Evolutionary conservation across 2,888 invertebrate species (phyloP).

Genomic region (Chironomus tentans): DNA sequence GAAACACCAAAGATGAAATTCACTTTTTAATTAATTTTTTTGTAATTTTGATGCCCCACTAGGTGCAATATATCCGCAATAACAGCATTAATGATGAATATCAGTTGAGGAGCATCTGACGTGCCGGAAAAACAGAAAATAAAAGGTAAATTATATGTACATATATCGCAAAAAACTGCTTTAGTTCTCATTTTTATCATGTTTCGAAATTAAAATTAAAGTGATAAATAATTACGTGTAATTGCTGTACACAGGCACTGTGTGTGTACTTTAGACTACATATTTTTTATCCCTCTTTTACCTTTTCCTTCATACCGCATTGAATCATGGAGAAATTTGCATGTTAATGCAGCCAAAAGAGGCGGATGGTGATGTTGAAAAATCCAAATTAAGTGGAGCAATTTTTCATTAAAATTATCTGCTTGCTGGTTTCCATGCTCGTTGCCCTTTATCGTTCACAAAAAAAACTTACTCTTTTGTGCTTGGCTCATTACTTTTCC

Average conservation of each 20-base stretch:
- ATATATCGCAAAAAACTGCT: background rate
- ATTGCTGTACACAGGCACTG: background rate
- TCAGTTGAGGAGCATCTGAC: no score
- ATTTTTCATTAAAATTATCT: constrained; percentile 7
- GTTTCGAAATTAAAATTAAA: constrained; percentile 12
- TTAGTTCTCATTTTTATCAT: constrained; percentile 4
- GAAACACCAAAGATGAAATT: no score
- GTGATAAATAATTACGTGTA: constrained; percentile 27
- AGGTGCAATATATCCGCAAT: no score
- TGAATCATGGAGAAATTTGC: background rate
- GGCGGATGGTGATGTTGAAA: background rate
- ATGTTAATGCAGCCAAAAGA: background rate
- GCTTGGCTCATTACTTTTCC: background rate
- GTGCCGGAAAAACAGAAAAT: no score
- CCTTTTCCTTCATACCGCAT: no score
- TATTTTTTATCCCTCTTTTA: no score
- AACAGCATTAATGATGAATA: no score
- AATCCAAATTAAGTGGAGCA: constrained; percentile 1
- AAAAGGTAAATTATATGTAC: background rate
- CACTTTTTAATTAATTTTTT: no score
- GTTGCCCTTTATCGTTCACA: background rate
- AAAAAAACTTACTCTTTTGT: background rate
- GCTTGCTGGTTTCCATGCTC: background rate
- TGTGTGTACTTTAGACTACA: background rate
- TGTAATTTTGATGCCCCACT: no score